Evolutionary conservation across 2,888 invertebrate genomes (phyloP), one percentile per base, ranked within the genome.

Genomic region (Drosophila phalerata): DNA sequence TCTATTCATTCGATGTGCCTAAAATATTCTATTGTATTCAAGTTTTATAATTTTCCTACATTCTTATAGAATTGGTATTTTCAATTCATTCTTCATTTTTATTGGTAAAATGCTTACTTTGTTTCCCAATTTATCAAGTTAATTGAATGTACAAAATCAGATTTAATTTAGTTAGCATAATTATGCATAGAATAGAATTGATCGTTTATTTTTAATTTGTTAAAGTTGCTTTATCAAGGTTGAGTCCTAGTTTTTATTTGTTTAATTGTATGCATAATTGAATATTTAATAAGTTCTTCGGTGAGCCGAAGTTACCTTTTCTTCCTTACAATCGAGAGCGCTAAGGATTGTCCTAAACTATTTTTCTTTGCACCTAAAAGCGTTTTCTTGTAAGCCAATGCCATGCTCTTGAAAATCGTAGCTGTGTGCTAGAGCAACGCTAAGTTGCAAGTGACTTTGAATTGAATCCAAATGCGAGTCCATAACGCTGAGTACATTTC

Each of bases 391-490:
- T 37, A 19, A 61, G 79, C 75, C 49, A 4, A 19, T 34, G 47
- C 5, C 71, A 64, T 68, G 88, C 79, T 69, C 78, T 73, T 73
- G 88, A 86, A 86, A 86, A 88, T 81, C 86, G 86, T 86, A 79
- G 64, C 11, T 81, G 79, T 76, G 81, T 88, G 86, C 88, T 17
- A 88, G 32, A 88, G 25, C 19, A 76, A 77, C 77, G 13, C 61
- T 49, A 51, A 80, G 70, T 73, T 61, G 89, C 87, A 87, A 78
- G 77, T 70, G 87, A 73, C 67, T 65, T 65, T 62, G 9, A 28
- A 10, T 53, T 45, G 15, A 25, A 19, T 8, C n/a, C 22, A 37
- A 22, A 34, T 52, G 25, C 40, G 45, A 65, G 68, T 70, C 67
- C 52, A 64, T 61, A 60, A 81, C 57, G 43, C 78, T 81, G 56